Evolutionary conservation across 2,113 vertebrate species (phyloP).

Genomic region (Sarotherodon lohbergeri): DNA sequence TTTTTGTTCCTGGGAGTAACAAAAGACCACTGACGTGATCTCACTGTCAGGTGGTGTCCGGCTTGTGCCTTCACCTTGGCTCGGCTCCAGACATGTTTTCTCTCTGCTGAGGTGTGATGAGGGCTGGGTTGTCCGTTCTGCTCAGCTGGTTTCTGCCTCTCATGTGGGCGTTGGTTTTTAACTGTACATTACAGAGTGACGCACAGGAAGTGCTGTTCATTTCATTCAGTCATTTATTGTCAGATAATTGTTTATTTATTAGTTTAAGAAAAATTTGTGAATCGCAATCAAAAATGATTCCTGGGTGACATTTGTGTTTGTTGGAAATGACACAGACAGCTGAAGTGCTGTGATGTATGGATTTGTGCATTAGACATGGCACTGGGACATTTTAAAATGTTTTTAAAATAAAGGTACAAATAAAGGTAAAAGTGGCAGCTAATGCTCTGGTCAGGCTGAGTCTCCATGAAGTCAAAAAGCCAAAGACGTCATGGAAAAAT

Average conservation of each 20-base stretch:
- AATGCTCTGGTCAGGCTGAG: neutral
- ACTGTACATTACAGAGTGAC: neutral
- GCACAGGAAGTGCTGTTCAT: neutral
- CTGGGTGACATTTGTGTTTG: neutral
- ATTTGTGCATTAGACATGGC: neutral
- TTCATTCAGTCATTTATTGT: neutral
- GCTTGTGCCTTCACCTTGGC: neutral
- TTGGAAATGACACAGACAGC: neutral
- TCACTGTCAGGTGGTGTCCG: neutral
- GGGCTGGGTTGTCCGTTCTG: neutral
- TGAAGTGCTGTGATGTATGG: neutral
- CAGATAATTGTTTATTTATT: neutral
- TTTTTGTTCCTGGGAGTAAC: neutral
- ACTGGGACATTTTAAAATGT: neutral
- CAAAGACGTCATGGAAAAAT: neutral
- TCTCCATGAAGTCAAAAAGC: neutral
- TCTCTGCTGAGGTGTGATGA: neutral
- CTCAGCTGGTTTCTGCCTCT: conserved; percentile 34
- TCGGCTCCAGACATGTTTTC: neutral
- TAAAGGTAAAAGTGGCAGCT: neutral
- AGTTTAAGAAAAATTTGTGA: neutral
- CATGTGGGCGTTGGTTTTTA: conserved; percentile 36
- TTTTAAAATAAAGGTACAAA: neutral
- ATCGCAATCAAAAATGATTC: neutral
- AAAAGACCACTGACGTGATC: neutral